Conservation (phyloP, 2,888 invertebrate species). For the Phaedon cochleariae region DNA sequence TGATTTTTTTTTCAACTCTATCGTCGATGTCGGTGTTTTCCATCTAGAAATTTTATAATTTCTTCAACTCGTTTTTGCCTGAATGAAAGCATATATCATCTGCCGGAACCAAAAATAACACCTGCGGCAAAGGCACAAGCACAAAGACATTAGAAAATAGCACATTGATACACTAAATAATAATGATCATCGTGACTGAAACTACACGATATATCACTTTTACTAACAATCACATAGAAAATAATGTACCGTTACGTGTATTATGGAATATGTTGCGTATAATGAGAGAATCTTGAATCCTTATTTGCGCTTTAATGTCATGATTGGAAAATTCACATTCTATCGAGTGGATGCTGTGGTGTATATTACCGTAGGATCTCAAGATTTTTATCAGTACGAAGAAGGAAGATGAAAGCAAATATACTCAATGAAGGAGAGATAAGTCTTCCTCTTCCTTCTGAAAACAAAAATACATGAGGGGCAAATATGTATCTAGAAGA, state of each 20-base stretch:
- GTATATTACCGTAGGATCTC: not conserved
- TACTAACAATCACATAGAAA: slow-evolving; percentile 45
- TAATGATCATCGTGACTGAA: slow-evolving; percentile 46
- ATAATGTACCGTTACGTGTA: slow-evolving; percentile 41
- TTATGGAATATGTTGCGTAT: slow-evolving; percentile 40
- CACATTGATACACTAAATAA: slow-evolving; percentile 31
- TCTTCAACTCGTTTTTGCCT: slow-evolving; percentile 17
- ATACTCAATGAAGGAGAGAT: not conserved
- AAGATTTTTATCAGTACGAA: not conserved
- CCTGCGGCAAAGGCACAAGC: slow-evolving; percentile 45
- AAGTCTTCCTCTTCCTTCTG: not conserved
- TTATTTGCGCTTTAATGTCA: slow-evolving; percentile 19
- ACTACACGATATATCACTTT: slow-evolving; percentile 49
- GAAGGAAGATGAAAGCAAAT: not conserved
- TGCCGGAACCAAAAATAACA: slow-evolving; percentile 47
- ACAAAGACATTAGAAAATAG: slow-evolving; percentile 24
- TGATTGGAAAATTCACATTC: not conserved
- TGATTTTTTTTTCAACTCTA: not conserved
- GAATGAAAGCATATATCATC: slow-evolving; percentile 49
- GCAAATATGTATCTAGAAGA: not conserved
- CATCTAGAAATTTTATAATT: not conserved
- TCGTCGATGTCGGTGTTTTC: not conserved
- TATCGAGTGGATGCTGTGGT: not conserved
- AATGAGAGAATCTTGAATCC: slow-evolving; percentile 34
- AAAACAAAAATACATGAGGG: not conserved